Evolutionary conservation across 2,888 invertebrate genomes (phyloP).

Genomic region (Agrochola macilenta): DNA sequence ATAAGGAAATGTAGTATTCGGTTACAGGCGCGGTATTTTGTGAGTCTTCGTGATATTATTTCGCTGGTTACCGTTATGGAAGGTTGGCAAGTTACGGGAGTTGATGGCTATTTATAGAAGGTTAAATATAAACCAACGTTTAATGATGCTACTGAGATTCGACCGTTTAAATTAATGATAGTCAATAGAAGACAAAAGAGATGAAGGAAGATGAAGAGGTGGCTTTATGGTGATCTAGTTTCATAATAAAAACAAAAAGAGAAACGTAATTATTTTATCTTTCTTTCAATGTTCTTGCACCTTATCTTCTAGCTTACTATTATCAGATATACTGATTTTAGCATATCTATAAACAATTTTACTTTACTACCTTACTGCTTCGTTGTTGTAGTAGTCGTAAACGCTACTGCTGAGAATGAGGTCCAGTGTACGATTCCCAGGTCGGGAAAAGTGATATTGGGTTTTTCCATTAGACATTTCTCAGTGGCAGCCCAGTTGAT

Average conservation of each 20-base stretch:
- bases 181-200: not conserved
- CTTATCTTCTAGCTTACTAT: not conserved
- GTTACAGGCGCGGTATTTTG: slow-evolving; percentile 81
- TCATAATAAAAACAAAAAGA: too few relatives aligned
- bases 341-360: too few relatives aligned
- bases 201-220: not conserved
- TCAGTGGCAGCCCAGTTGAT: too few relatives aligned
- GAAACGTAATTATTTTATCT: not conserved
- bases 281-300: not conserved
- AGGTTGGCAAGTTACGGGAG: slow-evolving; percentile 65
- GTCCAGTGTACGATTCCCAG: too few relatives aligned
- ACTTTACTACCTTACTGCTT: too few relatives aligned
- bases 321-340: not conserved
- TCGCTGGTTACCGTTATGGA: slow-evolving; percentile 79
- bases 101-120: slow-evolving; percentile 59
- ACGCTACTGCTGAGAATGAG: too few relatives aligned
- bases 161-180: not conserved
- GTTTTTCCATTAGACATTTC: too few relatives aligned
- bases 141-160: not conserved
- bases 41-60: slow-evolving; percentile 78
- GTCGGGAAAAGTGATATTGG: too few relatives aligned
- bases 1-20: slow-evolving; percentile 82
- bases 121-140: slow-evolving; percentile 22
- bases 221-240: too few relatives aligned
- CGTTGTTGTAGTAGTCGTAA: too few relatives aligned